Conservation (phyloP, 2,797 vertebrate genomes). For the Melanotaenia trifasciata region DNA sequence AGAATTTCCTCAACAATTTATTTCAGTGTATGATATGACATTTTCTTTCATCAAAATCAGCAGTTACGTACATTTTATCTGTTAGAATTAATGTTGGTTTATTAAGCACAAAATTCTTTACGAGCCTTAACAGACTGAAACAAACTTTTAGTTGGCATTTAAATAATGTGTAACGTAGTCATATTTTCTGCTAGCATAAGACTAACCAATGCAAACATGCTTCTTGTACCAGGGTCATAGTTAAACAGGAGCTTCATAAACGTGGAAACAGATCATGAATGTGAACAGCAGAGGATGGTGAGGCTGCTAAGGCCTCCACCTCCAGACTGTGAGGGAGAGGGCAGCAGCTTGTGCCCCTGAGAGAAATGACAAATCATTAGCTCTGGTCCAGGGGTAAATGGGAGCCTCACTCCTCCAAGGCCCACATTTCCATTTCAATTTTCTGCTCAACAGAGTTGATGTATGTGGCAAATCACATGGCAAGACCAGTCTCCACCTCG, state of each 20-base stretch:
- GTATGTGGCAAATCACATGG: slow-evolving; percentile 82
- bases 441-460: slow-evolving; percentile 87
- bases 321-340: slow-evolving; percentile 65
- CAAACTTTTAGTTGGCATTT: neutral
- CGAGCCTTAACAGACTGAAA: no score
- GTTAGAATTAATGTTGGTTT: no score
- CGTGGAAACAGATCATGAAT: neutral
- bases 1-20: neutral
- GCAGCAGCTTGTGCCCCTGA: slow-evolving; percentile 74
- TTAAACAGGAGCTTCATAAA: neutral
- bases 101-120: neutral
- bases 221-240: neutral
- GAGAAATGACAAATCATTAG: slow-evolving; percentile 86
- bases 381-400: slow-evolving; percentile 81
- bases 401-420: slow-evolving; percentile 83
- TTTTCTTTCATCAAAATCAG: neutral
- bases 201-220: neutral
- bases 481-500: slow-evolving; percentile 63
- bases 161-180: slow-evolving; percentile 3
- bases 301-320: slow-evolving; percentile 39
- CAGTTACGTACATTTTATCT: neutral
- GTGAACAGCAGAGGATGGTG: slow-evolving; percentile 7
- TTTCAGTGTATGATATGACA: no score
- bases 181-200: neutral
- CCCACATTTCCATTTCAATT: slow-evolving; percentile 88